Conservation (phyloP, 2,888 invertebrate genomes). For the Eubasilissa splendida region DNA sequence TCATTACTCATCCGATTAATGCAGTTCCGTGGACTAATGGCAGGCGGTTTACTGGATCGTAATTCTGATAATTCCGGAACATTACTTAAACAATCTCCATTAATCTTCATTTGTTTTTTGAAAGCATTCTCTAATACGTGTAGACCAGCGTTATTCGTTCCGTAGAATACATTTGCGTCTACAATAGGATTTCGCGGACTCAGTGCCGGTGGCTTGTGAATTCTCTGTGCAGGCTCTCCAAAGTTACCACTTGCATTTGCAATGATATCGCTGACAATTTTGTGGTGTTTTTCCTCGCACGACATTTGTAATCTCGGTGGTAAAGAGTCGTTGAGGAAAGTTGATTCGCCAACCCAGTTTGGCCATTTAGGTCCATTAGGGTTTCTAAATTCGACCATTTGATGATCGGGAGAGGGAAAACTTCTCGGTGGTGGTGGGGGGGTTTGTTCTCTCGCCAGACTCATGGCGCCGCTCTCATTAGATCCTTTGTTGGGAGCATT, state of each 20-base stretch:
- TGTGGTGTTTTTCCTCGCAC: constrained; percentile 55
- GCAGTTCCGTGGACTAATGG: constrained; percentile 42
- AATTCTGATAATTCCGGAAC: constrained; percentile 14
- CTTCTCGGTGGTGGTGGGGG: constrained; percentile 61
- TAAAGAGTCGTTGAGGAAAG: constrained; percentile 45
- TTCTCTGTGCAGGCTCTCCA: constrained; percentile 8
- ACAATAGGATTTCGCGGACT: constrained; percentile 69
- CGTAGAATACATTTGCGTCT: constrained; percentile 67
- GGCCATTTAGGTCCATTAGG: constrained; percentile 54
- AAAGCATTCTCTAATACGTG: constrained; percentile 60
- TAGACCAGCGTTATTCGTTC: constrained; percentile 59
- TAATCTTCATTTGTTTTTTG: constrained; percentile 34
- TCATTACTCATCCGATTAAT: constrained; percentile 20
- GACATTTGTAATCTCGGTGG: constrained; percentile 50
- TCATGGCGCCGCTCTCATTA: constrained; percentile 43
- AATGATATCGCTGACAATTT: constrained; percentile 55
- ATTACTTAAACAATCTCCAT: constrained; percentile 10
- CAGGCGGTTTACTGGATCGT: constrained; percentile 47
- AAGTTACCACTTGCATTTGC: constrained; percentile 8
- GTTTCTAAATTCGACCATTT: constrained; percentile 55
- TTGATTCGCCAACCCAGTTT: constrained; percentile 37
- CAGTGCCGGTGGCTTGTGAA: constrained; percentile 62
- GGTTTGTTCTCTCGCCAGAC: constrained; percentile 36
- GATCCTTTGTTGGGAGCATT: constrained; percentile 46
- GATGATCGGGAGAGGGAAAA: constrained; percentile 57